A percentile compares a stretch with the other conserved stretches of the same genome.
Evolutionary conservation across 2,113 vertebrate genomes (phyloP).

Genomic region (Andinoacara biseriatus): DNA sequence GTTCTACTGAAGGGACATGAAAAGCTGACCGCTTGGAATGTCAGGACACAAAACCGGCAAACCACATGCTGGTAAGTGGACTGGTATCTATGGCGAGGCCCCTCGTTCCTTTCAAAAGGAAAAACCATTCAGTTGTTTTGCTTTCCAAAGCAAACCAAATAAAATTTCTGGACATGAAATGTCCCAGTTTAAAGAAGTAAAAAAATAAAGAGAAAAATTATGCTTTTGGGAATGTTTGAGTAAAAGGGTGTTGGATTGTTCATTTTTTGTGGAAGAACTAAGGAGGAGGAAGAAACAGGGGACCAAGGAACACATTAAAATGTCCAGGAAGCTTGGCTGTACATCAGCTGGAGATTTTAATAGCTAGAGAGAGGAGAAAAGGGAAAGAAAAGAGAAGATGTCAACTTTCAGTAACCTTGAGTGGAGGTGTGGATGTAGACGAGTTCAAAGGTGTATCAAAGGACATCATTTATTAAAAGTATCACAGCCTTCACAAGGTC

Average conservation of each 20-base stretch:
- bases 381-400: constrained; percentile 34
- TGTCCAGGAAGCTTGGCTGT: constrained; percentile 74
- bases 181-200: constrained; percentile 32
- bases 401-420: constrained; percentile 53
- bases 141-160: constrained; percentile 68
- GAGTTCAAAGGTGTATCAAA: constrained; percentile 28
- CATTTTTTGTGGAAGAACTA: constrained; percentile 23
- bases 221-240: constrained; percentile 43
- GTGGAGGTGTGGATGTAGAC: constrained; percentile 29
- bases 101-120: constrained; percentile 52
- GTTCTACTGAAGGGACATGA: constrained; percentile 17
- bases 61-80: constrained; percentile 54
- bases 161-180: constrained; percentile 54
- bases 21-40: constrained; percentile 47
- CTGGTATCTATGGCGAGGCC: constrained; percentile 32
- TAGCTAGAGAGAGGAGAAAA: constrained; percentile 52
- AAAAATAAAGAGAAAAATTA: constrained; percentile 27
- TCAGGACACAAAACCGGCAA: constrained; percentile 55
- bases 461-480: background rate
- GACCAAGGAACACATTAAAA: constrained; percentile 71
- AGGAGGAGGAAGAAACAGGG: constrained; percentile 49
- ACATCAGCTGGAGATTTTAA: constrained; percentile 72
- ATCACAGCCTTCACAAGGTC: constrained; percentile 13
- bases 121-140: constrained; percentile 47
- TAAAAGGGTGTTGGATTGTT: constrained; percentile 40